Base-by-base conservation (phyloP, 2,113 vertebrate genomes). In the Odontesthes bonariensis region DNA sequence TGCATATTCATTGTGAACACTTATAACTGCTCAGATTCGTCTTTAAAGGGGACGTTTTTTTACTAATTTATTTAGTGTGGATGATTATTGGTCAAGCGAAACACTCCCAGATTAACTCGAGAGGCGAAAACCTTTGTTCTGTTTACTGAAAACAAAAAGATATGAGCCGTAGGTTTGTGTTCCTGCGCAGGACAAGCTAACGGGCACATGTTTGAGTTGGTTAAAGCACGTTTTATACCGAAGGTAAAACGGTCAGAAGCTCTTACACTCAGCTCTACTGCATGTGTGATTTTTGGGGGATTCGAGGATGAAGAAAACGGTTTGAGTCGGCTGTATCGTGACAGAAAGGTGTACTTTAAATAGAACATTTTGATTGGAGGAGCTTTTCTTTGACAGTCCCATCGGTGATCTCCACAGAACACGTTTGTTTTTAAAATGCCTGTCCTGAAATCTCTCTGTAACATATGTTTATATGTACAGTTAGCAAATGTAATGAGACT, bases 401-500 rank as follows among this genome's bases (percentile, higher is more conserved):
- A 8, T 38, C 35, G 6, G 35, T 38, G 35, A 38, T 7, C 35
- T 38, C 35, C 6, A 38, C 10, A 8, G 6, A 38, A 38, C 35
- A 7, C 10, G 35, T 38, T 38, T 10, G 10, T 38, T 54, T 54
- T 67, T 22, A 22, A 6, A 8, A 31, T 8, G 14, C 85, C 46
- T 70, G 61, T 35, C 14, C 46, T 55, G 60, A n/a, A 54, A 64
- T 52, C 52, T 69, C 73, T 75, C 77, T 92, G 89, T 88, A 89
- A 69, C 63, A 79, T 91, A 86, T 93, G 83, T 89, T 83, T 82
- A 91, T 90, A 93, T 93, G 87, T 93, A 92, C 76, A 91, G 84
- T 72, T 68, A 75, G 89, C 69, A 73, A 78, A 82, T 91, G 84
- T 87, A 85, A 68, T 73, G 49, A 87, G 84, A 83, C 72, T 66